Evolutionary conservation across 2,113 vertebrate species (phyloP), one percentile per base, ranked within the genome.

Genomic region (Mohoua ochrocephala): DNA sequence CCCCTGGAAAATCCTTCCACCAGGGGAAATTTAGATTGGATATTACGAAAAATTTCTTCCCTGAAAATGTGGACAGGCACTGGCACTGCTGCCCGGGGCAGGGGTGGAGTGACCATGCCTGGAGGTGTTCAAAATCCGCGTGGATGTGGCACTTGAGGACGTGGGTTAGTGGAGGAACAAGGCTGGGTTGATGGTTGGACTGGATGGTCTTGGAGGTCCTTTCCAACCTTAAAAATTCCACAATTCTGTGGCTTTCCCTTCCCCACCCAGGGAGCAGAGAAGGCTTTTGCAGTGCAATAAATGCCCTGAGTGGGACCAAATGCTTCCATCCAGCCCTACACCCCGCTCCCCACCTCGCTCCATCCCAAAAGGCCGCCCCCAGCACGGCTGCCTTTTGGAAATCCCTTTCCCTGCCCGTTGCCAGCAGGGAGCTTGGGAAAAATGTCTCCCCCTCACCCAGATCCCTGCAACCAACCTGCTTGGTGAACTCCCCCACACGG

Each of bases 321-420:
- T 0, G 0, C 15, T 82, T 9, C 6, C 13, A 1, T 5, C 31
- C 35, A 6, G 31, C 17, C 5, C 54, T 17, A 1, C 15, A 24
- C 16, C 63, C 65, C 61, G 6, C 24, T 91, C 22, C 39, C 12
- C 30, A 16, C 10, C 4, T 13, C 13, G 13, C n/a, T 60, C 39
- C 78, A 37, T 39, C 52, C 79, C 70, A 26, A 69, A 78, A 45
- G 4, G 39, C 44, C 52, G 13, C 50, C 13, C 53, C 52, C 27
- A 50, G 56, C 91, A 47, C 0, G 0, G 33, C 45, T 35, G 50
- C 35, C 9, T 23, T 42, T 18, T 21, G 37, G 69, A 74, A 81
- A 50, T 15, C 10, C 18, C 19, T 30, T 31, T 81, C 12, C n/a
- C 33, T 60, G 44, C 39, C 28, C 28, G 39, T n/a, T 64, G 39